Evolutionary conservation across 2,888 invertebrate genomes (phyloP), one percentile per base, ranked within the genome.

Genomic region (Phlogophora meticulosa): DNA sequence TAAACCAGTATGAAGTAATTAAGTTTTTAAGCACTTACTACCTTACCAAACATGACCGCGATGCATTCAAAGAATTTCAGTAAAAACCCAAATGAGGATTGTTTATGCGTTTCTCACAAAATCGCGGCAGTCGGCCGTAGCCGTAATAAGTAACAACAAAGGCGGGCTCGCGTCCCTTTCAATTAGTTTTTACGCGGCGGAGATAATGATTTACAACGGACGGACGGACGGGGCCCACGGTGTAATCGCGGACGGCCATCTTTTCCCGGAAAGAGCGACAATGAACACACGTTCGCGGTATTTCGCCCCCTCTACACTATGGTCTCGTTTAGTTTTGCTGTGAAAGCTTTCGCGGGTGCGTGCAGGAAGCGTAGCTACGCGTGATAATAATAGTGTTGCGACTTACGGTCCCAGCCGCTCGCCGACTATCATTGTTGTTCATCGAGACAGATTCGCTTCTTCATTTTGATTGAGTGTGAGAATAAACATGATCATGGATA

Each of bases 221-320:
- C 85, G 85, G 76, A 76, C 84, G 81, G 76, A 74, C 74, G 81
- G 78, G 74, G 81, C 78, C 78, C 79, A 79, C 80, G 78, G 82
- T 84, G 86, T 85, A 89, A 88, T 88, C 88, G 87, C 85, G 85
- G 83, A 78, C 88, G 85, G 88, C 86, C 90, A 91, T 90, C 88
- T 87, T 85, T 92, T 92, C 93, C 93, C 89, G 93, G 94, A 93
- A 93, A 90, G 85, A 81, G 87, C 87, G 89, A 93, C 93, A 93
- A 93, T 92, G 90, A 84, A 85, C 82, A 85, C 87, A 87, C 88
- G 89, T 85, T 85, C 88, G 89, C 89, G 88, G 83, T 82, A 83
- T 80, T 78, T 77, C 83, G 85, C 55, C 76, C 76, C 68, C 83
- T 73, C 76, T 72, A 58, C 77, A 15, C 73, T 76, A 71, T 70